phyloP scores from a whole-genome alignment of 2,888 invertebrate genomes.

The Watsonalla cultraria region DNA sequence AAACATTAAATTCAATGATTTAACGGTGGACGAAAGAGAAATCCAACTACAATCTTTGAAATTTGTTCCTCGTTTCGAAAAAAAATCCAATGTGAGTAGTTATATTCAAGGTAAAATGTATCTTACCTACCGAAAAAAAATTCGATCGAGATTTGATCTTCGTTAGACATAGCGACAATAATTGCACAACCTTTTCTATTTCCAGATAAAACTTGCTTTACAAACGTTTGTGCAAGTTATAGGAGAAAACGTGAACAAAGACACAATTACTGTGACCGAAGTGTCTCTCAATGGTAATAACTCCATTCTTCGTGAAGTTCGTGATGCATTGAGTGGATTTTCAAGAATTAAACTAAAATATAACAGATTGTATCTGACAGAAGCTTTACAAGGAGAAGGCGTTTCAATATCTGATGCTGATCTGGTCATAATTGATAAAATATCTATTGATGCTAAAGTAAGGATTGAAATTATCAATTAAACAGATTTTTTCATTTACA shows the following conservation, averaged over 20 bases:
- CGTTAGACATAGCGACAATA: too few species aligned
- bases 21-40: conserved; percentile 14
- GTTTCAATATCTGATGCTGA: not conserved
- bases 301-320: not conserved
- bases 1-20: conserved; percentile 28
- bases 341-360: not conserved
- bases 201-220: conserved; percentile 23
- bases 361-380: not conserved
- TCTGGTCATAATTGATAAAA: conserved; percentile 1
- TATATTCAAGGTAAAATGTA: not conserved
- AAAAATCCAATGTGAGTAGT: conserved; percentile 27
- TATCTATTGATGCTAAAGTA: conserved; percentile 27
- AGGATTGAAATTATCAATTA: conserved; percentile 4
- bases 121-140: too few species aligned
- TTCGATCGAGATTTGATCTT: too few species aligned
- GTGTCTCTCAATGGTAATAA: not conserved
- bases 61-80: conserved; percentile 30
- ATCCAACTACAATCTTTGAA: conserved; percentile 25
- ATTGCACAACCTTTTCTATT: not conserved
- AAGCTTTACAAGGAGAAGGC: not conserved
- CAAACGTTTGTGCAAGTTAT: conserved; percentile 31
- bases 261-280: conserved; percentile 16
- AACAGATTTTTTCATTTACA: too few species aligned
- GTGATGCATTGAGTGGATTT: not conserved
- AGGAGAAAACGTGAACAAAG: conserved; percentile 31